Evolutionary conservation across 2,888 invertebrate genomes (phyloP), one percentile per base, ranked within the genome.

Genomic region (Eupeodes latifasciatus): DNA sequence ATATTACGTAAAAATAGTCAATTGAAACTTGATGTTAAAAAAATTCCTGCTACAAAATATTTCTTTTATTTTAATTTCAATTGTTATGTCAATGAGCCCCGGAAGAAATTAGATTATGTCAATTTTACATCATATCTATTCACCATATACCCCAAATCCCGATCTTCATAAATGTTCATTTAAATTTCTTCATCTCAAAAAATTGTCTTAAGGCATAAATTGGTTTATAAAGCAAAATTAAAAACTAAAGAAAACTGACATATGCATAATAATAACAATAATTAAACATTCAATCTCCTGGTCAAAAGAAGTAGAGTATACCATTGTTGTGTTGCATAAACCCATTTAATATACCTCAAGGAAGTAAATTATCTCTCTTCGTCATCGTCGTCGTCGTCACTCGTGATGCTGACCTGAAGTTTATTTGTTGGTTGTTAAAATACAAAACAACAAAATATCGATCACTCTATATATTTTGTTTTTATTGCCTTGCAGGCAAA

Each of bases 271-370:
- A 27, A n/a, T 36, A n/a, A 64, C 53, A 57, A 55, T 40, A 79
- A 69, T 59, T 57, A 76, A 75, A 57, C 44, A 57, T 27, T 71
- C 84, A 75, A 80, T 84, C 84, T 69, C 57, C 57, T 62, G 51
- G 74, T 57, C 62, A 75, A 82, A 12, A 5, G 74, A 67, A 16
- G 9, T 34, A 36, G 16, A 55, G 27, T 62, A 55, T 27, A 27
- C 27, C 27, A 27, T 27, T 27, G 27, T 27, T 27, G 27, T 27
- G 27, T 71, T 80, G 40, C 69, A 62, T 55, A 84, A 75, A 47
- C 19, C 12, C 1, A 55, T 55, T 69, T 34, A 49, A 27, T 66
- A 44, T 71, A 76, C 75, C 75, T 85, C 49, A 55, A 85, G 80
- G 84, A 80, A 85, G 71, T 57, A 19, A 51, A 57, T 47, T 55